These are phyloP conservation scores for Eriosoma lanigerum DNA, from an alignment of 1,140 invertebrate genomes.

Conservation along the genomic window DNA sequence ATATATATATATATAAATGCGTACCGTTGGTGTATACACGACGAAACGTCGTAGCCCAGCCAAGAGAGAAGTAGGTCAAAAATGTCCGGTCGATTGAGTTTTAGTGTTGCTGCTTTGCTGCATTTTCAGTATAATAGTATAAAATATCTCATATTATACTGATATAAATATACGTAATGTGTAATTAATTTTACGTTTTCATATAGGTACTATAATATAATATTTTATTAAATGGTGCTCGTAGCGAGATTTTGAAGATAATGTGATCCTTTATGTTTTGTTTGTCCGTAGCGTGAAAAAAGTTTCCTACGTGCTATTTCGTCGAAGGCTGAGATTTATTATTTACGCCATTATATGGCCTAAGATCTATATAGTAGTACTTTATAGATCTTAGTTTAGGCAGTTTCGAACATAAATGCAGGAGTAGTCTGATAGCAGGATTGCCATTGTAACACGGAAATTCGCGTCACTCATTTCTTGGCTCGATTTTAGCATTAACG, in stretches of 20 bases:
- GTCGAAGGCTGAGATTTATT: constrained; percentile 32
- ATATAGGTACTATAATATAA: no score
- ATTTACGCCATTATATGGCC: neutral
- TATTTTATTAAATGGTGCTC: neutral
- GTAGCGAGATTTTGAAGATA: no score
- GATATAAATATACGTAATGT: constrained; percentile 1
- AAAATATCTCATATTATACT: no score
- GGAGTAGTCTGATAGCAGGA: neutral
- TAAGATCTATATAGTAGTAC: no score
- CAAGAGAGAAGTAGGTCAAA: constrained; percentile 48
- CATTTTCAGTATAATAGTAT: neutral
- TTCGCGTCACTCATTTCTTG: constrained; percentile 18
- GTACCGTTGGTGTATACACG: constrained; percentile 8
- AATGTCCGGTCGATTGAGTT: constrained; percentile 50
- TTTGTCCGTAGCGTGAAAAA: neutral
- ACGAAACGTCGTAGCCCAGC: constrained; percentile 40
- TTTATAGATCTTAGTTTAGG: no score
- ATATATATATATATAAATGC: constrained; percentile 9
- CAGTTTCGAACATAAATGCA: no score
- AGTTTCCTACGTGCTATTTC: neutral
- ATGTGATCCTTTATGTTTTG: no score
- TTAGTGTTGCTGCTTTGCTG: neutral
- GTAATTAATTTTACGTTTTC: constrained; percentile 22
- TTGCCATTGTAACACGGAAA: constrained; percentile 23
- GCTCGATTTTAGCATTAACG: constrained; percentile 4